Evolutionary conservation across 2,888 invertebrate species (phyloP).

Genomic region (Tetranychus piercei): DNA sequence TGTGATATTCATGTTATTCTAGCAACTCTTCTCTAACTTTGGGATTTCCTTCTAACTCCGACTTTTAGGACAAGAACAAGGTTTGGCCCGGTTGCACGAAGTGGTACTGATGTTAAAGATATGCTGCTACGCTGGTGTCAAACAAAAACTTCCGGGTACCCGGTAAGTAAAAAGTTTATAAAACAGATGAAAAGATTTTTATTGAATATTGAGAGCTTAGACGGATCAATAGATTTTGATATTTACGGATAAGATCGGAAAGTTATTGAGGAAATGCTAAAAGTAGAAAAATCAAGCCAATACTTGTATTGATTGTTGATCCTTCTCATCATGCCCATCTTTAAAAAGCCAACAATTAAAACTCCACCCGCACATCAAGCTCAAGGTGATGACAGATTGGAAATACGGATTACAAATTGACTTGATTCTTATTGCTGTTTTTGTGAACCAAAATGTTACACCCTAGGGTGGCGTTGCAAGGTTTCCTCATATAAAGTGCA

Average conservation of each 20-base stretch:
- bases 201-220: too few relatives aligned
- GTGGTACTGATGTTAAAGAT: constrained; percentile 63
- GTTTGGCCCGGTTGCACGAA: constrained; percentile 19
- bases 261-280: too few relatives aligned
- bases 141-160: constrained; percentile 89
- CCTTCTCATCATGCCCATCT: not conserved
- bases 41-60: not conserved
- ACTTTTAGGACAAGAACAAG: not conserved
- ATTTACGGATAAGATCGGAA: too few relatives aligned
- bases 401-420: not conserved
- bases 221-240: too few relatives aligned
- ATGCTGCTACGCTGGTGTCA: constrained; percentile 88
- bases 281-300: too few relatives aligned
- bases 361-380: not conserved
- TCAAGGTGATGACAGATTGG: not conserved
- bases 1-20: too few relatives aligned
- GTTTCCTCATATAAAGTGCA: not conserved
- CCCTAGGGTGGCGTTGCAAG: not conserved
- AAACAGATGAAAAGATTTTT: constrained; percentile 21
- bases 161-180: constrained; percentile 44
- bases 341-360: not conserved
- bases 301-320: not conserved
- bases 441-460: not conserved
- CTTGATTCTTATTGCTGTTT: not conserved
- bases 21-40: not conserved